Evolutionary conservation across 2,797 vertebrate species (phyloP), one percentile per base, ranked within the genome.

Genomic region (Coreius guichenoti): DNA sequence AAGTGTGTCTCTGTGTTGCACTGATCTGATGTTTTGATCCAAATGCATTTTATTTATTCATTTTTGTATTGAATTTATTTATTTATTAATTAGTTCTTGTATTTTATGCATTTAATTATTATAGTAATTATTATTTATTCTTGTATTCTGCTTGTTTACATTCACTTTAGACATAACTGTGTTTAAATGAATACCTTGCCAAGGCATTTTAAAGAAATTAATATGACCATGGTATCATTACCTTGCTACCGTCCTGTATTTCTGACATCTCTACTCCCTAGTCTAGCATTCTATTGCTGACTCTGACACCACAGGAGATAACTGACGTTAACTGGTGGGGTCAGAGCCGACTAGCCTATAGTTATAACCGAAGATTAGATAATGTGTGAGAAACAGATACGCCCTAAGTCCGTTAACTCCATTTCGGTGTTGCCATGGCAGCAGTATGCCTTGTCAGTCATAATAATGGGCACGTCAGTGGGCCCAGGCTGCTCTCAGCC

Each of bases 381-480:
- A 39, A 81, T 36, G 43, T 67, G 72, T 68, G 23, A 3, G 16
- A 81, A 73, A 83, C 29, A 5, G 36, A 54, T 67, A 77, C 5
- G 13, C 58, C 31, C 33, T 49, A 14, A 17, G 16, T 31, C 43
- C 8, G 1, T 39, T 33, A 81, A 70, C 63, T 51, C 7, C 23
- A 11, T 72, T 75, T 36, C 12, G 9, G 7, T 56, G 81, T 87
- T 86, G 31, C 78, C 68, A 74, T 33, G 67, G 79, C 63, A 84
- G 39, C 81, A n/a, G 23, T 69, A 31, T 19, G 8, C 5, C 31
- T 49, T 67, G 47, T 72, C 36, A 56, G 29, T 80, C 54, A 63
- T 61, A 54, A 72, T 80, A 75, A 77, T 63, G 19, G n/a, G 8
- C 72, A 77, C 90, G 92, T 87, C 43, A 92, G 92, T 88, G 90